Evolutionary conservation across 2,888 invertebrate species (phyloP).

Genomic region (Stenodema calcarata): DNA sequence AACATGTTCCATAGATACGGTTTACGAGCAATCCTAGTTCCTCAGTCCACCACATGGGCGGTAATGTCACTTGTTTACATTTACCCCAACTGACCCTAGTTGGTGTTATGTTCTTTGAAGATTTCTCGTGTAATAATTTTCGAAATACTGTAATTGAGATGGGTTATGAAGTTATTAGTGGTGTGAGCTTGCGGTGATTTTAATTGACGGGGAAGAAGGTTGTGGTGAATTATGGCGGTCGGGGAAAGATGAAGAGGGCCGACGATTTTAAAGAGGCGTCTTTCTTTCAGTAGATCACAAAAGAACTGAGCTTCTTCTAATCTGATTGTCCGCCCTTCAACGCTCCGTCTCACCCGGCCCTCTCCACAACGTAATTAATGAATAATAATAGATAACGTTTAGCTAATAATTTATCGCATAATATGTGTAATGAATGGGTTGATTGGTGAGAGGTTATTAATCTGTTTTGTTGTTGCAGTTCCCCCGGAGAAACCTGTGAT

Average conservation of each 20-base stretch:
- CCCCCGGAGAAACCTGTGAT: conserved; percentile 83
- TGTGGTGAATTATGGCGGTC: background rate
- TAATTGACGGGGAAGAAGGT: background rate
- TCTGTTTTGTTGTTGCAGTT: conserved; percentile 66
- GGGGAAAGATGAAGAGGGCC: background rate
- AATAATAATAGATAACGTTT: conserved; percentile 42
- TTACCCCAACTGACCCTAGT: too few species aligned
- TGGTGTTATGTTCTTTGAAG: too few species aligned
- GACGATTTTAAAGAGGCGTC: background rate
- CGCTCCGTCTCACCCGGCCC: background rate
- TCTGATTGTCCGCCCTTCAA: background rate
- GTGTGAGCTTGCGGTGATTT: background rate
- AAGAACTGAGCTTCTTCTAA: conserved; percentile 13
- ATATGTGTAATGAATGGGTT: conserved; percentile 37
- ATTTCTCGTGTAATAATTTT: too few species aligned
- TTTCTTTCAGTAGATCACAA: background rate
- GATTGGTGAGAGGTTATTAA: conserved; percentile 42
- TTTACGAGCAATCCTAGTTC: too few species aligned
- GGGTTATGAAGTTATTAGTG: background rate
- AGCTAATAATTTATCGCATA: conserved; percentile 29
- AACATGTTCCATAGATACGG: too few species aligned
- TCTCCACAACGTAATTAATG: conserved; percentile 43
- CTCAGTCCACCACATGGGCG: too few species aligned
- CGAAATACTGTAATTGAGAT: too few species aligned
- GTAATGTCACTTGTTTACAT: too few species aligned